phyloP scores from a whole-genome alignment of 2,888 invertebrate genomes.

The Cheilosia variabilis region DNA sequence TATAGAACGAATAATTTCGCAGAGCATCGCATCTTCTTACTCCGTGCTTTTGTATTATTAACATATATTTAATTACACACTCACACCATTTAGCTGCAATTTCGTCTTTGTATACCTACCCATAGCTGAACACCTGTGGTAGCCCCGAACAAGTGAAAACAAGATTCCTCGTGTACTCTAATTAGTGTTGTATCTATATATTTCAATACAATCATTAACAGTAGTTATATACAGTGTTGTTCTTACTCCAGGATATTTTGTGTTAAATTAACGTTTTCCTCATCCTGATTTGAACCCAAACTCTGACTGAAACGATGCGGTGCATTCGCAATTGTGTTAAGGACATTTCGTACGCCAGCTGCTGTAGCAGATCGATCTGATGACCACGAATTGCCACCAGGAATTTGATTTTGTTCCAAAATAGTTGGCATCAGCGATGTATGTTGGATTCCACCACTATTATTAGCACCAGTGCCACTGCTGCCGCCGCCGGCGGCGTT shows the following conservation, averaged over 20 bases:
- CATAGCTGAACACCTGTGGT: not conserved
- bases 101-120: not conserved
- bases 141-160: constrained; percentile 4
- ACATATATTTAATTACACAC: no score
- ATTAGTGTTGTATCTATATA: constrained; percentile 21
- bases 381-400: constrained; percentile 78
- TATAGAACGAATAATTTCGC: no score
- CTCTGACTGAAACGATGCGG: constrained; percentile 78
- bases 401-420: constrained; percentile 79
- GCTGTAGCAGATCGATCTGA: constrained; percentile 78
- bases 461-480: constrained; percentile 53
- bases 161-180: constrained; percentile 5
- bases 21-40: no score
- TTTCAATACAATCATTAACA: not conserved
- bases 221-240: constrained; percentile 6
- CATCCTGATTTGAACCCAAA: constrained; percentile 75
- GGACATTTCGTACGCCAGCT: constrained; percentile 80
- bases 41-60: no score
- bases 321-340: constrained; percentile 80
- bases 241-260: constrained; percentile 78
- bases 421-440: constrained; percentile 83
- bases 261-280: constrained; percentile 82
- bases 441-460: constrained; percentile 73
- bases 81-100: no score
- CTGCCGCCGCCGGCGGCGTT: constrained; percentile 33